Evolutionary conservation across 2,113 vertebrate species (phyloP).

Genomic region (Ardeotis arabs): DNA sequence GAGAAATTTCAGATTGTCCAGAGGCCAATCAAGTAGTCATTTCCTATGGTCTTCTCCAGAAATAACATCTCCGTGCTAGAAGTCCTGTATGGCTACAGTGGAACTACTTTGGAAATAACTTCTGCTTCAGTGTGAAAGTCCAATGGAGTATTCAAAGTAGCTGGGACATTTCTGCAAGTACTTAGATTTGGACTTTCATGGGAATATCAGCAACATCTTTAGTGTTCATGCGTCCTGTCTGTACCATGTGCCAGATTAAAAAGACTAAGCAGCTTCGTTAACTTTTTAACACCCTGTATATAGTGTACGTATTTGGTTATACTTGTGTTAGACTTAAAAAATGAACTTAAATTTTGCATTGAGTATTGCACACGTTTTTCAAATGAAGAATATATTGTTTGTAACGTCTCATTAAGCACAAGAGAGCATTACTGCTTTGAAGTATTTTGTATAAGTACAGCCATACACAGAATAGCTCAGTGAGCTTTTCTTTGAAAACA

Average conservation of each 20-base stretch:
- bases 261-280: slow-evolving; percentile 10
- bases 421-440: slow-evolving; percentile 20
- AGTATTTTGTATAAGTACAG: background rate
- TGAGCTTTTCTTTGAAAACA: background rate
- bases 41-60: background rate
- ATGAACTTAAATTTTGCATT: slow-evolving; percentile 3
- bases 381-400: slow-evolving; percentile 49
- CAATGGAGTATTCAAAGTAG: background rate
- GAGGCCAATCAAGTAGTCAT: background rate
- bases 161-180: background rate
- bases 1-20: background rate
- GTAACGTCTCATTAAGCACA: slow-evolving; percentile 15
- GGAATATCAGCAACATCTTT: background rate
- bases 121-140: background rate
- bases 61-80: background rate
- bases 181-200: background rate
- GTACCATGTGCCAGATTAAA: background rate
- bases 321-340: background rate
- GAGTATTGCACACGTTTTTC: slow-evolving; percentile 40
- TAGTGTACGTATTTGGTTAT: slow-evolving; percentile 46
- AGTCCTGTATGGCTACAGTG: background rate
- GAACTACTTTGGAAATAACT: background rate
- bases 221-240: background rate
- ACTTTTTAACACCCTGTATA: slow-evolving; percentile 34
- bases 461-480: background rate